A percentile compares a stretch with the other conserved stretches of the same genome.
Evolutionary conservation across 30 jellyfish, hydroid and myxozoan species (phyloP).

Genomic region (Phacellophora camtschatica): DNA sequence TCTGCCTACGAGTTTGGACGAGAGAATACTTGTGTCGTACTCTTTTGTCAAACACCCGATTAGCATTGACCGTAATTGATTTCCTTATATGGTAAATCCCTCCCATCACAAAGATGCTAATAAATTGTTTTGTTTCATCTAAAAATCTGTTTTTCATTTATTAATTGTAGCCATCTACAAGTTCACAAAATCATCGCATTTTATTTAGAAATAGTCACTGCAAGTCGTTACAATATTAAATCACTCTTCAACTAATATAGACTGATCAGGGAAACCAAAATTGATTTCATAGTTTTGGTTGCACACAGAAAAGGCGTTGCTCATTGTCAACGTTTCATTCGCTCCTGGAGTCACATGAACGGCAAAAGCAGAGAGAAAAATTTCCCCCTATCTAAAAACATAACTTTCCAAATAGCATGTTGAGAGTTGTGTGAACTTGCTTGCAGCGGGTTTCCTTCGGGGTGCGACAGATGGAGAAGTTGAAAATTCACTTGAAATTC

Average conservation of each 20-base stretch:
- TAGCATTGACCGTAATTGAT: background rate
- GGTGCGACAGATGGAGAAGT: slow-evolving; percentile 29
- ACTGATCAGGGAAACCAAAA: too few species aligned
- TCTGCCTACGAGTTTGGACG: slow-evolving; percentile 31
- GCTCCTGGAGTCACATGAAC: too few species aligned
- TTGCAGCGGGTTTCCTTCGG: too few species aligned
- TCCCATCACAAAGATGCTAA: background rate
- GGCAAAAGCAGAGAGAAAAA: too few species aligned
- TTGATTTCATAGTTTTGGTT: background rate
- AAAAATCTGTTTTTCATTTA: slow-evolving; percentile 30
- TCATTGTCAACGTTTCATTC: background rate
- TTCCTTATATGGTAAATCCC: slow-evolving; percentile 54
- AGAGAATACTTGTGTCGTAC: background rate
- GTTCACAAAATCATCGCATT: too few species aligned
- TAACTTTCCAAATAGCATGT: too few species aligned
- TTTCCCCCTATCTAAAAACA: too few species aligned
- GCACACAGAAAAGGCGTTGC: slow-evolving; percentile 51
- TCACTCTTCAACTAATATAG: too few species aligned
- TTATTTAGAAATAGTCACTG: too few species aligned
- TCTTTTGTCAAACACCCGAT: slow-evolving; percentile 21
- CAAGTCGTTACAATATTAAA: too few species aligned
- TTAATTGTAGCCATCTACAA: background rate
- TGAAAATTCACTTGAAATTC: background rate
- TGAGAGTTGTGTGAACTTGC: too few species aligned
- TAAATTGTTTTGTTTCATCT: background rate